Evolutionary conservation across 2,113 vertebrate genomes (phyloP).

Genomic region (Phylloscopus trochilus): DNA sequence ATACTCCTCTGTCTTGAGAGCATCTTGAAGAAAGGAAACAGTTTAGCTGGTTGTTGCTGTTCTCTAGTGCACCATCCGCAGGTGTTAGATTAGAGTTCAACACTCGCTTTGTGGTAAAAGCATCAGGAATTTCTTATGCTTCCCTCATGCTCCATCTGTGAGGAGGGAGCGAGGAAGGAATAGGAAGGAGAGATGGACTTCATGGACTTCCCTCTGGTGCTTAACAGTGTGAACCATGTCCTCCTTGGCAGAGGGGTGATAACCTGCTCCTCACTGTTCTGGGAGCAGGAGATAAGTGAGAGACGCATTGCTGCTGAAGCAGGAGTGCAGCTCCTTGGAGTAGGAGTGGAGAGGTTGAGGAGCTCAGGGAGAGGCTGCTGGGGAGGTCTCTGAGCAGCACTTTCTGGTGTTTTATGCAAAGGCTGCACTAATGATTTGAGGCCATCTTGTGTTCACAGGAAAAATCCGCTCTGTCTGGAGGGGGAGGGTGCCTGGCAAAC

Average conservation of each 20-base stretch:
- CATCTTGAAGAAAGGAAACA: neutral
- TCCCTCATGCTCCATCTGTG: neutral
- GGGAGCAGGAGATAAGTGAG: neutral
- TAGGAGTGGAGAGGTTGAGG: neutral
- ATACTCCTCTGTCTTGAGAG: neutral
- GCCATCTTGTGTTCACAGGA: slow-evolving; percentile 6
- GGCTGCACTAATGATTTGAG: neutral
- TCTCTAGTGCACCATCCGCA: neutral
- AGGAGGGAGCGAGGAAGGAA: neutral
- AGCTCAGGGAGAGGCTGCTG: neutral
- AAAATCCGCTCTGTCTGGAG: neutral
- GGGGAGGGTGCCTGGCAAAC: neutral
- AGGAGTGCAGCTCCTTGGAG: neutral
- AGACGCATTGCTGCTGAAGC: neutral
- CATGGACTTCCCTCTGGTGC: neutral
- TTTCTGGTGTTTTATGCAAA: neutral
- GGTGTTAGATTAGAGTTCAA: neutral
- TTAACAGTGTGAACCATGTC: neutral
- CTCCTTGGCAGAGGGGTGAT: neutral
- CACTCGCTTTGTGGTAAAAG: fast-evolving
- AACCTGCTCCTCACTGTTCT: neutral
- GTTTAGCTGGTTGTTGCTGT: fast-evolving
- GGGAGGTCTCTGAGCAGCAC: neutral
- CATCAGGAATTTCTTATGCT: neutral
- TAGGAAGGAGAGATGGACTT: neutral